These are phyloP conservation scores for Orthonevra nobilis DNA, from an alignment of 2,888 invertebrate species.

Conservation along the genomic window DNA sequence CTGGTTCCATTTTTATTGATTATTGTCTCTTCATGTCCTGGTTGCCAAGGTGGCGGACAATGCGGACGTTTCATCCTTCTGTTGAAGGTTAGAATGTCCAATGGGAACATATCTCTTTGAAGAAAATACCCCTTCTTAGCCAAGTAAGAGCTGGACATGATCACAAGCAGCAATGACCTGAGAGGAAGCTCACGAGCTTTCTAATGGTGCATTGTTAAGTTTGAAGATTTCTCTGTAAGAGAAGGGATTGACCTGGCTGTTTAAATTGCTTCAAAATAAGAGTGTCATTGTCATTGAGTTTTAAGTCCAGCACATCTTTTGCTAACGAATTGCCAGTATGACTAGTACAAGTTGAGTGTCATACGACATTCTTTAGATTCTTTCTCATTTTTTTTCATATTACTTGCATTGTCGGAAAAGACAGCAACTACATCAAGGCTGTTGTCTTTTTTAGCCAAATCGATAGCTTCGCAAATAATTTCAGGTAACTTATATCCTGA, in stretches of 20 bases:
- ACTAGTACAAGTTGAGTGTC: slow-evolving; percentile 61
- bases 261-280: slow-evolving; percentile 2
- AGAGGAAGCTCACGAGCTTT: too few species aligned
- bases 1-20: background rate
- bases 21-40: slow-evolving; percentile 1
- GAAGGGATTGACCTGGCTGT: too few species aligned
- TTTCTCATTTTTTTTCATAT: slow-evolving; percentile 68
- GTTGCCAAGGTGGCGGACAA: too few species aligned
- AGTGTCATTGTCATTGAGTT: background rate
- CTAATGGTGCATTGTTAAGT: too few species aligned
- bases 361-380: slow-evolving; percentile 36
- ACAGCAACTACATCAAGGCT: slow-evolving; percentile 53
- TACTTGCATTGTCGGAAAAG: slow-evolving; percentile 69
- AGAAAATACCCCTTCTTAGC: too few species aligned
- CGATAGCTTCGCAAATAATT: slow-evolving; percentile 37
- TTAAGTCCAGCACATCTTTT: slow-evolving; percentile 46
- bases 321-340: slow-evolving; percentile 62
- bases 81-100: too few species aligned
- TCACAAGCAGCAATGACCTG: too few species aligned
- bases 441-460: slow-evolving; percentile 46
- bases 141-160: too few species aligned
- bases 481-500: slow-evolving; percentile 34
- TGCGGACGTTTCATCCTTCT: too few species aligned
- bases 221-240: too few species aligned
- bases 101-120: too few species aligned